A percentile compares a stretch with the other conserved stretches of the same genome.
Conservation (phyloP, 2,113 vertebrate species). For the Butorides virescens region DNA sequence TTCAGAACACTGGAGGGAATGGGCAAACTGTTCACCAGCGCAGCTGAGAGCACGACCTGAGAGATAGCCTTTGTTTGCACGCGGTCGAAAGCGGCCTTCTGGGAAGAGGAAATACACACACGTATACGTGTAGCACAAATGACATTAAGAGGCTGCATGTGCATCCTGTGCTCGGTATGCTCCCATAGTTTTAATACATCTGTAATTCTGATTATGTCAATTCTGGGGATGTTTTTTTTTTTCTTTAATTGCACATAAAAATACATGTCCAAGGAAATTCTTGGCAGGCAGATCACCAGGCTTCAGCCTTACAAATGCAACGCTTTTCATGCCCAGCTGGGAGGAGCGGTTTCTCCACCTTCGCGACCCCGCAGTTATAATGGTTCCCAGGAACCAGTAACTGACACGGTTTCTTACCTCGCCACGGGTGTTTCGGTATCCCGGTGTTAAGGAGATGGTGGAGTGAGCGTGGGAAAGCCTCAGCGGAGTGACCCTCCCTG, state of each 20-base stretch:
- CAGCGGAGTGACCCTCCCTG: background rate
- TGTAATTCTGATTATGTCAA: background rate
- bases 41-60: background rate
- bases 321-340: background rate
- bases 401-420: conserved; percentile 30
- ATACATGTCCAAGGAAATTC: background rate
- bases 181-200: background rate
- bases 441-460: background rate
- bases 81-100: background rate
- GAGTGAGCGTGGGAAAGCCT: conserved; percentile 19
- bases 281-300: background rate
- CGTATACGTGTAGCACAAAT: background rate
- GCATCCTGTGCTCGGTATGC: background rate
- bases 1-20: background rate
- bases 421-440: background rate
- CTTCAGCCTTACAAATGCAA: background rate
- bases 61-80: background rate
- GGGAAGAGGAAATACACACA: background rate
- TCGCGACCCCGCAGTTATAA: background rate
- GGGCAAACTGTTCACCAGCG: background rate
- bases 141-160: background rate
- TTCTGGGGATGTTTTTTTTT: background rate
- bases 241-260: background rate
- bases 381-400: background rate
- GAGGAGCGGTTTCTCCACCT: conserved; percentile 4